Percentiles rank a stretch among this genome's conserved stretches.
phyloP scores from a whole-genome alignment of 2,797 vertebrate genomes.

The Enteromius fasciolatus region DNA sequence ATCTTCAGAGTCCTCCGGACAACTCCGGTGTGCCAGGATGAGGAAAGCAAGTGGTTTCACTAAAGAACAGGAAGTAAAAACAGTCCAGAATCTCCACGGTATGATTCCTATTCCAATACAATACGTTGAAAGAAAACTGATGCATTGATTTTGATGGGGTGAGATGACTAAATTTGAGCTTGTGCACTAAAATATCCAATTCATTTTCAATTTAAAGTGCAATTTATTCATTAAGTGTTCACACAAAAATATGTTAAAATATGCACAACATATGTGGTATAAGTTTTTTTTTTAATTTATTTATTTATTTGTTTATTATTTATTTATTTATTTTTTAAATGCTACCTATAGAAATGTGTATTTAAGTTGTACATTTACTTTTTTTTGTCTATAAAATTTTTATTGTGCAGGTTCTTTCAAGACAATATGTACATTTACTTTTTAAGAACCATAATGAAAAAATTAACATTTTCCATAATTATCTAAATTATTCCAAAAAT shows the following conservation, averaged over 20 bases:
- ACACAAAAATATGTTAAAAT: background rate
- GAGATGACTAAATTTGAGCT: no score
- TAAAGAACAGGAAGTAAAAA: constrained; percentile 83
- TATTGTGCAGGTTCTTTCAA: no score
- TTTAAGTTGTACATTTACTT: background rate
- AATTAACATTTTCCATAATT: background rate
- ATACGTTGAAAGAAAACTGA: background rate
- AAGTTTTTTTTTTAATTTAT: no score
- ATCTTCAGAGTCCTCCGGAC: constrained; percentile 81
- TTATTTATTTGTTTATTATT: no score
- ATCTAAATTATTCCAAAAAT: background rate
- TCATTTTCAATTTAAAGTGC: background rate
- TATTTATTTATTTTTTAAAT: background rate
- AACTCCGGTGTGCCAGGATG: constrained; percentile 84
- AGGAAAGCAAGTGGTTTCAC: constrained; percentile 79
- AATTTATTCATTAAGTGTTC: no score
- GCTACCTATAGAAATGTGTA: background rate
- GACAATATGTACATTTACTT: background rate
- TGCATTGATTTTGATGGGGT: background rate
- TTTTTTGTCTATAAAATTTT: background rate
- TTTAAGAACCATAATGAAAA: background rate
- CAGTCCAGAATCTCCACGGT: constrained; percentile 88
- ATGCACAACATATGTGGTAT: background rate
- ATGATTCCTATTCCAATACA: constrained; percentile 52
- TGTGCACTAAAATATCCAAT: background rate